Base-by-base conservation (phyloP, 1,140 invertebrate genomes). In the Drosophila paulistorum region DNA sequence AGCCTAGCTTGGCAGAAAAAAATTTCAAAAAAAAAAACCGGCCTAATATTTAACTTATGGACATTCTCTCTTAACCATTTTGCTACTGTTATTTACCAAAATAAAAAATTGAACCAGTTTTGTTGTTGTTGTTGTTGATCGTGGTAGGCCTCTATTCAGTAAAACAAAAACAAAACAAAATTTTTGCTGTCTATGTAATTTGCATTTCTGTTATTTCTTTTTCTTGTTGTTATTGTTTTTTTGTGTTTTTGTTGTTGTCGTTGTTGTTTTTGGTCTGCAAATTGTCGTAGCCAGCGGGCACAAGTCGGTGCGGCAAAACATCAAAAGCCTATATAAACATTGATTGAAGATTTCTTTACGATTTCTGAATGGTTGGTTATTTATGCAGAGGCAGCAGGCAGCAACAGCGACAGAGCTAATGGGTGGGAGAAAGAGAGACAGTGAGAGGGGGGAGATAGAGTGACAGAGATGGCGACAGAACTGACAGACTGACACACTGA, bases 281-380 rank as follows among this genome's bases (percentile, higher is more conserved):
- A 85, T 82, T 85, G 83, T 85, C 75, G 83, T 82, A 39, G 83
- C 82, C 79, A 66, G 75, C 79, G 68, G 79, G 64, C 72, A 60
- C 58, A 58, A 59, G 66, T 60, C 65, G 65, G 67, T 70, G 37
- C 73, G 85, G 85, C 84, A 48, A 61, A 78, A 83, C 77, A 74
- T 86, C 82, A 86, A 86, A 76, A 78, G 83, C 83, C 84, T 80
- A 87, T 82, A 89, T 84, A 89, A 80, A 89, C 85, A 89, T 89
- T 89, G 84, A 89, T 89, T 89, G 84, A 89, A 89, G 84, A 89
- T 89, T 89, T 89, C 85, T 89, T 90, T 89, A 89, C 84, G 84
- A 89, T 89, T 89, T 89, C 80, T 89, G 84, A 89, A 89, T 89
- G 84, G 84, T 89, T 89, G 89, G 85, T 89, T 89, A 89, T 89